These are phyloP conservation scores for Drosophila ezoana DNA, from an alignment of 2,888 invertebrate species.

Conservation along the genomic window DNA sequence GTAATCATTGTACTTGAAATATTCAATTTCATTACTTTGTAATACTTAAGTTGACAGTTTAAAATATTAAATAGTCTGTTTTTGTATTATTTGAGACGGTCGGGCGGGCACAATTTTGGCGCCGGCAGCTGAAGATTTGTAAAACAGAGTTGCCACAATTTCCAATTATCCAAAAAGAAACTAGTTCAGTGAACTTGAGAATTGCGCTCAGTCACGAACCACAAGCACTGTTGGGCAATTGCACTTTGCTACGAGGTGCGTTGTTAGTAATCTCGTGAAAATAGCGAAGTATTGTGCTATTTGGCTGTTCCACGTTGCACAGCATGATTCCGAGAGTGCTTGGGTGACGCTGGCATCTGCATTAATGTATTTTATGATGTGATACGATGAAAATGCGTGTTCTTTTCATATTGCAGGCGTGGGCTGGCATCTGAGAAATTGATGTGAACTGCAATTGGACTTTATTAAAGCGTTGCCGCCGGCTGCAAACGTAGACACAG, in stretches of 20 bases:
- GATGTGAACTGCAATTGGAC: constrained; percentile 30
- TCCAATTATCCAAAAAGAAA: not conserved
- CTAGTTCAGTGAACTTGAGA: constrained; percentile 9
- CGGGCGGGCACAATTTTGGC: constrained; percentile 10
- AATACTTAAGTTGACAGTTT: constrained; percentile 3
- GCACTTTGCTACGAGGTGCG: constrained; percentile 48
- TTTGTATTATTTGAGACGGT: not conserved
- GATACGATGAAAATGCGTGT: constrained; percentile 18
- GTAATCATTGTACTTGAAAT: not conserved
- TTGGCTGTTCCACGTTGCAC: constrained; percentile 22
- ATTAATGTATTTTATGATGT: constrained; percentile 13
- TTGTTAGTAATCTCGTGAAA: constrained; percentile 51
- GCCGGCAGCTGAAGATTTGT: constrained; percentile 2
- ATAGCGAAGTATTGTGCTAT: constrained; percentile 36
- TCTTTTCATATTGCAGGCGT: constrained; percentile 37
- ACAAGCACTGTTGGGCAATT: constrained; percentile 42
- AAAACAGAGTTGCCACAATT: constrained; percentile 23
- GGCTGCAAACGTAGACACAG: constrained; percentile 20
- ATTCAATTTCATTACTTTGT: constrained; percentile 6
- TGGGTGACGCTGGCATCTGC: not conserved
- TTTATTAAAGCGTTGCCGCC: constrained; percentile 35
- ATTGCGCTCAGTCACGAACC: constrained; percentile 19
- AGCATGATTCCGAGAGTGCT: constrained; percentile 3
- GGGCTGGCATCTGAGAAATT: constrained; percentile 40
- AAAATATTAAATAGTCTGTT: not conserved